Evolutionary conservation across 1,140 invertebrate species (phyloP).

Genomic region (Danaus plexippus): DNA sequence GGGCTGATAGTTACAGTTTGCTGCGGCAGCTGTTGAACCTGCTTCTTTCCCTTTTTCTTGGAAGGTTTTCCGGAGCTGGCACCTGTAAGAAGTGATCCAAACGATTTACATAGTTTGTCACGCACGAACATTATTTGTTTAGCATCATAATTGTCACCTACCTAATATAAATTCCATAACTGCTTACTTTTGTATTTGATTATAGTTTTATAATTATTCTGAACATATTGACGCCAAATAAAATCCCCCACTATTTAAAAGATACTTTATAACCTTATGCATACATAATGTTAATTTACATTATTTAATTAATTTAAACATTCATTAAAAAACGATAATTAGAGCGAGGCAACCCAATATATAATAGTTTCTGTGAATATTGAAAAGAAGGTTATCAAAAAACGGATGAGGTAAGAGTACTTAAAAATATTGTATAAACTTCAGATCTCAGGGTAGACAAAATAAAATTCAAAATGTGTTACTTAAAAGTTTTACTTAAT

Average conservation of each 20-base stretch:
- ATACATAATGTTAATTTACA: too few relatives aligned
- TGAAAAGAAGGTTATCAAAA: constrained; percentile 20
- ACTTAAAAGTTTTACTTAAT: constrained; percentile 70
- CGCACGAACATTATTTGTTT: constrained; percentile 9
- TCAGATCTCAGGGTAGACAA: constrained; percentile 57
- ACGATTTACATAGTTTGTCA: constrained; percentile 6
- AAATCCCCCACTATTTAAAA: too few relatives aligned
- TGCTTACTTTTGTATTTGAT: too few relatives aligned
- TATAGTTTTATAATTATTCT: background rate
- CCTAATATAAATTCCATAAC: constrained; percentile 6
- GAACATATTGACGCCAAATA: background rate
- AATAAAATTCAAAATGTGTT: constrained; percentile 62
- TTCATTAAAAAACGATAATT: too few relatives aligned
- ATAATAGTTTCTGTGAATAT: constrained; percentile 8
- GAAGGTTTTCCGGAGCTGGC: constrained; percentile 48
- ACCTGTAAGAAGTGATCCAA: constrained; percentile 36
- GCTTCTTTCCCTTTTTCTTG: constrained; percentile 68
- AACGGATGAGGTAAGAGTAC: background rate
- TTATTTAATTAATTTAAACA: too few relatives aligned
- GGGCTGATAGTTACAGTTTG: constrained; percentile 43
- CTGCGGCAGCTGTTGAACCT: constrained; percentile 36
- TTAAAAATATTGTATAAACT: constrained; percentile 25
- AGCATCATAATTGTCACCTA: constrained; percentile 10
- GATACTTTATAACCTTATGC: too few relatives aligned
- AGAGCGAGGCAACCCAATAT: too few relatives aligned